Percentiles rank a stretch among this genome's conserved stretches.
Evolutionary conservation across 2,888 invertebrate species (phyloP).

Genomic region (Thalpophila matura): DNA sequence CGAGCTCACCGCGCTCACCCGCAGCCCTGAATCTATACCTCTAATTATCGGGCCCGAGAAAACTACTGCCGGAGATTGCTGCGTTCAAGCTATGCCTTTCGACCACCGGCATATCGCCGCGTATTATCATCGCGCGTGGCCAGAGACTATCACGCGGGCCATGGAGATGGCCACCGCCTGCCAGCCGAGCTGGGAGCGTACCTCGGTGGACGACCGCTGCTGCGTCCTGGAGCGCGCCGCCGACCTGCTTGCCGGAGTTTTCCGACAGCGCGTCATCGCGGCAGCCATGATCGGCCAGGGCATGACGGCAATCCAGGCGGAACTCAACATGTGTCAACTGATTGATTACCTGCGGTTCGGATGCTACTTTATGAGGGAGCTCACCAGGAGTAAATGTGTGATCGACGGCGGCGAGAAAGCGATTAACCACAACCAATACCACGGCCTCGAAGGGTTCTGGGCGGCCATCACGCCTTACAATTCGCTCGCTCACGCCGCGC

Average conservation of each 20-base stretch:
- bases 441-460: conserved; percentile 98
- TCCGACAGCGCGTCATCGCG: conserved; percentile 96
- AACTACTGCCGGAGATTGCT: conserved; percentile 30
- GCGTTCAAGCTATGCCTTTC: conserved; percentile 95
- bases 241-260: conserved; percentile 95
- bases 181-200: conserved; percentile 95
- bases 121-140: conserved; percentile 90
- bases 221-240: conserved; percentile 96
- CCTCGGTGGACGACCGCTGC: conserved; percentile 94
- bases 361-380: conserved; percentile 94
- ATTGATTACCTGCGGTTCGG: conserved; percentile 97
- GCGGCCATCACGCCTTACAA: conserved; percentile 98
- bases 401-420: conserved; percentile 93
- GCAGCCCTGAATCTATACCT: conserved; percentile 37
- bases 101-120: conserved; percentile 96
- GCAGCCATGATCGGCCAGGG: conserved; percentile 98
- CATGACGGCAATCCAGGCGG: conserved; percentile 97
- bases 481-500: conserved; percentile 98
- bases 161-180: conserved; percentile 87
- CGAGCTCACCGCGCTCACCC: conserved; percentile 40
- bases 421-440: conserved; percentile 94
- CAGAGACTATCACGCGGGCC: conserved; percentile 35
- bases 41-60: conserved; percentile 38
- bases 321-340: conserved; percentile 97
- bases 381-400: conserved; percentile 95